A percentile compares a stretch with the other conserved stretches of the same genome.
These are phyloP conservation scores for Allolobophora icterica DNA, from an alignment of 2,888 invertebrate species.

Conservation along the genomic window DNA sequence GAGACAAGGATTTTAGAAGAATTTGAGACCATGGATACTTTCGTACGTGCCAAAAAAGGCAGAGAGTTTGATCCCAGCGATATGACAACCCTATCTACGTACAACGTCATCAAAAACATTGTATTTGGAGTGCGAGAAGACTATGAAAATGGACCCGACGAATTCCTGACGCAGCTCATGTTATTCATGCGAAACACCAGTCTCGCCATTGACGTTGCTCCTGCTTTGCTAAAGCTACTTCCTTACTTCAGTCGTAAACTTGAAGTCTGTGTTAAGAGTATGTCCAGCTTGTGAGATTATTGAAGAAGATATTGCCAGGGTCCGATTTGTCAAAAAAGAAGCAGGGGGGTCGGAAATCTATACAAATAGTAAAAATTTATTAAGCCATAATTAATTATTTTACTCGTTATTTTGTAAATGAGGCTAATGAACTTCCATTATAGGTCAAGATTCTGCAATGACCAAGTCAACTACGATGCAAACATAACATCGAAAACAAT, in stretches of 20 bases:
- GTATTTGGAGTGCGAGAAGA: conserved; percentile 2
- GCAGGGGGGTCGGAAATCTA: no score
- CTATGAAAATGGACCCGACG: neutral
- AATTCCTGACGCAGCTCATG: neutral
- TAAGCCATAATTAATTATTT: no score
- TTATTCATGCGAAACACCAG: neutral
- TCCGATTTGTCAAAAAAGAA: no score
- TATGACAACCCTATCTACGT: neutral
- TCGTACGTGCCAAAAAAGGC: neutral
- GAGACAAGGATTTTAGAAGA: conserved; percentile 32
- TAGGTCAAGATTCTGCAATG: no score
- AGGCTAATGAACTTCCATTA: no score
- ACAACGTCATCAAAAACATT: conserved; percentile 25
- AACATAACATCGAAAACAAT: no score
- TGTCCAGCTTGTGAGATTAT: neutral
- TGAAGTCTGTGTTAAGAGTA: neutral
- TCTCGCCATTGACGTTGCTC: neutral
- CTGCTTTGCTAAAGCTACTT: neutral
- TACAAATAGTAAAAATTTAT: no score
- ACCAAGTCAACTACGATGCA: no score
- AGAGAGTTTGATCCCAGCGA: neutral
- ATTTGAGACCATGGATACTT: neutral
- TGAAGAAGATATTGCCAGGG: neutral
- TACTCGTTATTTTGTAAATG: no score
- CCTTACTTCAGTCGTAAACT: neutral